phyloP scores from a whole-genome alignment of 1,140 invertebrate species.

The Onthophagus taurus region DNA sequence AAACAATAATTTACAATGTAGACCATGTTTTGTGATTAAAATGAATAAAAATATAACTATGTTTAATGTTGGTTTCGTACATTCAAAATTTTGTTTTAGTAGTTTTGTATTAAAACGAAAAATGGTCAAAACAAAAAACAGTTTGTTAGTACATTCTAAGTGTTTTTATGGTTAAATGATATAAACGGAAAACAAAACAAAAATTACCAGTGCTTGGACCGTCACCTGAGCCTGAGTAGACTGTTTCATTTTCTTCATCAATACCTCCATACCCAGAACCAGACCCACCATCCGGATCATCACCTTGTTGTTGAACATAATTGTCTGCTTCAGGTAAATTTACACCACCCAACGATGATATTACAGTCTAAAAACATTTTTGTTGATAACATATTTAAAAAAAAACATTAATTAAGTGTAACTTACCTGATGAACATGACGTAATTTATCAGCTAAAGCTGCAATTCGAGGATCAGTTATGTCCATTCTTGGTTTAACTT shows the following conservation, averaged over 20 bases:
- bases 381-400: background rate
- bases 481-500: slow-evolving; percentile 44
- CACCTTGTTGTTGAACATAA: slow-evolving; percentile 28
- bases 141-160: no score
- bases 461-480: slow-evolving; percentile 46
- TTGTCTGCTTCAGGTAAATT: slow-evolving; percentile 23
- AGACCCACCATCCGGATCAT: slow-evolving; percentile 5
- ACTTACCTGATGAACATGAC: slow-evolving; percentile 54
- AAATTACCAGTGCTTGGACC: slow-evolving; percentile 19
- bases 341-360: slow-evolving; percentile 28
- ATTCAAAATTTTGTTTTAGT: no score
- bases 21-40: no score
- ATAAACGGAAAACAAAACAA: slow-evolving; percentile 12
- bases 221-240: slow-evolving; percentile 32
- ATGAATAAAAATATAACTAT: no score
- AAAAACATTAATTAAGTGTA: background rate
- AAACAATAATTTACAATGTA: no score
- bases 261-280: slow-evolving; percentile 32
- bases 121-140: no score
- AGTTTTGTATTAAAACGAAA: no score
- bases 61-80: no score
- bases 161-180: no score
- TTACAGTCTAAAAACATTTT: slow-evolving; percentile 27
- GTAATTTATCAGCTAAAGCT: slow-evolving; percentile 51
- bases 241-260: slow-evolving; percentile 23